A percentile compares a stretch with the other conserved stretches of the same genome.
These are phyloP conservation scores for Proterorhinus semilunaris DNA, from an alignment of 2,113 vertebrate species.

Conservation along the genomic window DNA sequence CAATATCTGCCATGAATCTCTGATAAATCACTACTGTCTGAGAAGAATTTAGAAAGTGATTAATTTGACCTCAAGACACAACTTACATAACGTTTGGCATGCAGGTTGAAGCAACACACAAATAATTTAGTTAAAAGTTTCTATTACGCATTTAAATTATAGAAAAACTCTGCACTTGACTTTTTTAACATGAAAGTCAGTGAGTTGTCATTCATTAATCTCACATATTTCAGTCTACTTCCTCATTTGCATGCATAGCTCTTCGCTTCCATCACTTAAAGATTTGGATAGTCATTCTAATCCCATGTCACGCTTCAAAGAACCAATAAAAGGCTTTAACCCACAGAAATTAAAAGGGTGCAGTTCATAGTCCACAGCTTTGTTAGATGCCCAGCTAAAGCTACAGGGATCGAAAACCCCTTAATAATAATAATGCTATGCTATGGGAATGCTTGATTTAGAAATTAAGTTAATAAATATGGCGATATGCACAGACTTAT, in stretches of 20 bases:
- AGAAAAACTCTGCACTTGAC: conserved; percentile 8
- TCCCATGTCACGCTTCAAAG: conserved; percentile 36
- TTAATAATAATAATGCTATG: neutral
- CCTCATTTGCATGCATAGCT: conserved; percentile 57
- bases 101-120: conserved; percentile 33
- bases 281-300: conserved; percentile 15
- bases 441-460: neutral
- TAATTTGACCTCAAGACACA: conserved; percentile 25
- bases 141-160: neutral
- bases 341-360: conserved; percentile 30
- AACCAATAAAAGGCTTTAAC: conserved; percentile 42
- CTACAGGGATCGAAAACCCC: neutral
- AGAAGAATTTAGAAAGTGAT: conserved; percentile 30
- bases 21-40: conserved; percentile 4
- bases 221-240: conserved; percentile 25
- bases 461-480: neutral
- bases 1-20: conserved; percentile 7
- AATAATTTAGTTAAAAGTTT: conserved; percentile 2
- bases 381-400: conserved; percentile 1
- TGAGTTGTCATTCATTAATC: conserved; percentile 45
- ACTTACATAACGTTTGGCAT: conserved; percentile 33
- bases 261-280: neutral
- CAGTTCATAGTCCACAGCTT: conserved; percentile 25
- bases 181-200: conserved; percentile 13
- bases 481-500: neutral